Base-by-base conservation (phyloP, 2,888 invertebrate species). In the Shargacucullia verbasci region DNA sequence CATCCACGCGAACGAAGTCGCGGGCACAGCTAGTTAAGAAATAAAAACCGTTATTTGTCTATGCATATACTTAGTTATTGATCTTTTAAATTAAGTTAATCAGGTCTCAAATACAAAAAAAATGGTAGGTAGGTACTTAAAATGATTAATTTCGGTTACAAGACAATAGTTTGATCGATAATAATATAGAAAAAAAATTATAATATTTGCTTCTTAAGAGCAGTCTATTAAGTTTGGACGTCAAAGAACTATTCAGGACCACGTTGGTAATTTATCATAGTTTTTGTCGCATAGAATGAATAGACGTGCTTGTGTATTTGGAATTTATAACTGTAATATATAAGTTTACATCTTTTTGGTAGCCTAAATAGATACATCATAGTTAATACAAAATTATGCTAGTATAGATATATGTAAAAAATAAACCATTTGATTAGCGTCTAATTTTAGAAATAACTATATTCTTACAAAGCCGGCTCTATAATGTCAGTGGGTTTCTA, bases 201-300 rank as follows among this genome's bases (percentile, higher is more conserved):
- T 78, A 77, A 76, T 71, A 73, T 20, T n/a, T n/a, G n/a, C n/a
- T n/a, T n/a, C n/a, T n/a, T 62, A 69, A 52, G 69, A 59, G 52
- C 58, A 65, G 75, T 80, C 81, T 66, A 72, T 70, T 69, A 70
- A 73, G 66, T 79, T 80, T 68, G 70, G 79, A 85, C 81, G 85
- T 88, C 87, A 84, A 86, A 76, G 82, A 87, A 83, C 86, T 82
- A 80, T 80, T 80, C 29, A 82, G 81, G 82, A 84, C 80, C 78
- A 80, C 74, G 82, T 75, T 77, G 68, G 83, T 80, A 82, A 92
- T 92, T 85, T 83, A 91, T 92, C 91, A 89, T 85, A 77, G 84
- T 89, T 90, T 91, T 91, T 90, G 87, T 86, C 82, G 75, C 80
- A 72, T 62, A 66, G 67, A 80, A 83, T 76, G 69, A 82, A 82